Evolutionary conservation across 2,888 invertebrate genomes (phyloP).

Genomic region (Aelia acuminata): DNA sequence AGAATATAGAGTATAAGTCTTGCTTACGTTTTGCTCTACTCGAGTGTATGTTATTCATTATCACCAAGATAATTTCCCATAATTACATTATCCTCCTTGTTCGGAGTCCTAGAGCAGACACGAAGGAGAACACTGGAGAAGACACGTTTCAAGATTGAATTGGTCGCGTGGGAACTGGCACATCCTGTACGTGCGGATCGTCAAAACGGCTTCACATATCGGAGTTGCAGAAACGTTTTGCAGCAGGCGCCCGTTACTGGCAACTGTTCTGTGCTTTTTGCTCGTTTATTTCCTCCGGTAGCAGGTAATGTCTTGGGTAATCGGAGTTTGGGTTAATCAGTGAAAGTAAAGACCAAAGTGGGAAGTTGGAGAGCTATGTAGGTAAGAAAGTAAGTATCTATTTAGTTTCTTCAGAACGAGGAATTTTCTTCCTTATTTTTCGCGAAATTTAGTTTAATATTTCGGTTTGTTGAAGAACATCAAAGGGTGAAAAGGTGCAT

Average conservation of each 20-base stretch:
- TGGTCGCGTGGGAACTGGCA: constrained; percentile 43
- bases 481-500: no score
- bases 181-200: constrained; percentile 22
- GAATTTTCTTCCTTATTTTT: no score
- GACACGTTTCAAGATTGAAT: constrained; percentile 43
- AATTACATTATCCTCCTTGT: background rate
- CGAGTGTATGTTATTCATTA: background rate
- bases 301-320: background rate
- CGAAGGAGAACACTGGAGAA: constrained; percentile 25
- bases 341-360: background rate
- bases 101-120: background rate
- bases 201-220: constrained; percentile 42
- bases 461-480: no score
- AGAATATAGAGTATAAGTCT: background rate
- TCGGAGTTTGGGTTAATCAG: background rate
- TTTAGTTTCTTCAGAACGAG: no score
- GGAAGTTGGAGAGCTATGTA: no score
- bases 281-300: background rate
- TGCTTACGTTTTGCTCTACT: background rate
- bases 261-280: constrained; percentile 13
- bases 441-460: no score
- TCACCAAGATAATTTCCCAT: background rate
- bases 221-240: constrained; percentile 48
- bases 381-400: no score
- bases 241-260: constrained; percentile 42